Evolutionary conservation across 2,797 vertebrate species (phyloP), one percentile per base, ranked within the genome.

Genomic region (Capromys pilorides): DNA sequence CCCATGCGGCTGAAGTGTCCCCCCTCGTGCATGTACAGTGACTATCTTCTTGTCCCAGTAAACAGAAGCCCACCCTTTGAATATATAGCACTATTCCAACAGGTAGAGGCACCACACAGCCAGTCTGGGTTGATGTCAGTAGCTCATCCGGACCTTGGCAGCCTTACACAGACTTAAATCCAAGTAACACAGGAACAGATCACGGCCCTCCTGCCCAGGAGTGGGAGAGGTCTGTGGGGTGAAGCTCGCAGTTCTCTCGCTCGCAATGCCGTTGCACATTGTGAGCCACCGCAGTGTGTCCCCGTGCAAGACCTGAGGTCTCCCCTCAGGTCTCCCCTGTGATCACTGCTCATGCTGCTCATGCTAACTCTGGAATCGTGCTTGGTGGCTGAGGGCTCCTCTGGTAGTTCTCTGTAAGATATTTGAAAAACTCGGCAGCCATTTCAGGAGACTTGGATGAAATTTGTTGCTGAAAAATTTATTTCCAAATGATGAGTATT

Each of bases 381-480:
- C 66, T 64, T 83, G 21, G 31, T n/a, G 24, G n/a, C 39, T 41
- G 39, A 36, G 54, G 57, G 12, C 36, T 89, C 82, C 51, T 18
- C n/a, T 54, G 36, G 14, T 86, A 33, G 26, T 91, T 89, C 39
- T 90, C 64, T 88, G 1, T 81, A 84, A 96, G 59, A 22, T 71
- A 59, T 78, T 94, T 84, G 22, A 96, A 91, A 94, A 92, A 66
- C 79, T 88, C 59, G 28, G 24, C 28, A 41, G 41, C 92, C 69
- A 21, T 94, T 95, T 88, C 83, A 86, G 39, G 59, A 93, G 51
- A 93, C 31, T 21, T 1, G 81, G 45, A 24, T 96, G 81, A 86
- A 84, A 73, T 95, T 89, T 89, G 12, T 87, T 82, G 54, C 87
- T 87, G 64, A 49, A 93, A 67, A 71, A 24, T 87, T 77, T 90